A percentile compares a stretch with the other conserved stretches of the same genome.
Evolutionary conservation across 64 coral and sea anemone species (phyloP).

Genomic region (Pachyseris speciosa): DNA sequence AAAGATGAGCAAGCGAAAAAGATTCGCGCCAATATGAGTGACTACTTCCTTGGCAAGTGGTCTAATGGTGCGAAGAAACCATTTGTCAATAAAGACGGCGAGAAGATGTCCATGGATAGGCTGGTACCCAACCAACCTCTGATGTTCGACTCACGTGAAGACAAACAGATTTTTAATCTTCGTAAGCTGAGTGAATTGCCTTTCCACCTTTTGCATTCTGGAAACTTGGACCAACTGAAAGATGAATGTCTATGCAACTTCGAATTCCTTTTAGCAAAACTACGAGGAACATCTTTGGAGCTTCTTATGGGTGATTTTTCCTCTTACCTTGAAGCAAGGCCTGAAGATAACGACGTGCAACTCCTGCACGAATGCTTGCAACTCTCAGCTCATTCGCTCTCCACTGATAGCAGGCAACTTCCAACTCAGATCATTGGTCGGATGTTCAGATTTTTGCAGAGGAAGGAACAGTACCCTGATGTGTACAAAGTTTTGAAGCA

Average conservation of each 20-base stretch:
- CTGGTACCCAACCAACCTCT: constrained; percentile 86
- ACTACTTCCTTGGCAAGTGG: constrained; percentile 93
- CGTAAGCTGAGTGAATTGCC: constrained; percentile 94
- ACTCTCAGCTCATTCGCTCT: constrained; percentile 81
- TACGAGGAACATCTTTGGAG: constrained; percentile 66
- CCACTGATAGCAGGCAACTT: constrained; percentile 78
- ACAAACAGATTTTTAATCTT: constrained; percentile 84
- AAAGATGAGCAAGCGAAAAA: constrained; percentile 45
- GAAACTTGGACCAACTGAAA: constrained; percentile 66
- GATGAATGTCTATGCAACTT: constrained; percentile 88
- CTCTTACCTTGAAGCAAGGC: constrained; percentile 49
- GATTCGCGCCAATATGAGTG: constrained; percentile 89
- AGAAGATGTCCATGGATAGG: constrained; percentile 73
- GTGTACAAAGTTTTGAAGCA: constrained; percentile 81
- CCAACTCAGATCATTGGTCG: constrained; percentile 94
- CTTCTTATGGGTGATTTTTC: constrained; percentile 79
- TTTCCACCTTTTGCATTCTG: constrained; percentile 81
- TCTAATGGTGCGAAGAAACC: constrained; percentile 79
- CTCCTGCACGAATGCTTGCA: constrained; percentile 86
- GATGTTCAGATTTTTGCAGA: constrained; percentile 87
- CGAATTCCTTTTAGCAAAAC: constrained; percentile 89
- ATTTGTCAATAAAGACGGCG: constrained; percentile 82
- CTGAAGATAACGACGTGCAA: constrained; percentile 79
- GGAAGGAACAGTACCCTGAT: constrained; percentile 70
- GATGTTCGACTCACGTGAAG: constrained; percentile 75